These are phyloP conservation scores for Lepus americanus DNA, from an alignment of 2,113 vertebrate genomes.

Conservation along the genomic window DNA sequence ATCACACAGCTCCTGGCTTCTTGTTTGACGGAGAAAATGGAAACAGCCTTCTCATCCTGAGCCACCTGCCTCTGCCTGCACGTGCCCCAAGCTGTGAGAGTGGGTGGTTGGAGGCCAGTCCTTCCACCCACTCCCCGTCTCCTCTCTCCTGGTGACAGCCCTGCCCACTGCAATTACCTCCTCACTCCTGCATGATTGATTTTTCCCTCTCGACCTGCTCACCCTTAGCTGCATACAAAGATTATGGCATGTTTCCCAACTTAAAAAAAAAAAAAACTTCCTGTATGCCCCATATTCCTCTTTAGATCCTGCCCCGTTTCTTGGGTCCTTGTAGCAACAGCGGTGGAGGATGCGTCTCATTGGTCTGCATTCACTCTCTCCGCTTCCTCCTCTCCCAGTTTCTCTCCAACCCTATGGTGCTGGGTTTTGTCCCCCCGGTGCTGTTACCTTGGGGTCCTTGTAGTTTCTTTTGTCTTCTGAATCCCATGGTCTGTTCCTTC, in stretches of 20 bases:
- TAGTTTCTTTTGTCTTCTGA: not conserved
- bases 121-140: not conserved
- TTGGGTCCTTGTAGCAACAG: not conserved
- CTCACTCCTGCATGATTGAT: not conserved
- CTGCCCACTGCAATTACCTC: not conserved
- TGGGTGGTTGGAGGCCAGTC: not conserved
- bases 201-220: not conserved
- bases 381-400: not conserved
- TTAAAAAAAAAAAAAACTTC: not conserved
- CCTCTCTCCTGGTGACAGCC: not conserved
- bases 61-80: not conserved
- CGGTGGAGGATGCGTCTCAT: not conserved
- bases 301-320: not conserved
- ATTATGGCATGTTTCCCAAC: not conserved
- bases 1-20: not conserved
- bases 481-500: not conserved
- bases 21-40: slow-evolving; percentile 39
- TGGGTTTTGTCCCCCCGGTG: not conserved
- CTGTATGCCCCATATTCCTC: not conserved
- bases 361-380: not conserved
- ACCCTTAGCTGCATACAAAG: not conserved
- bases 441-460: too few relatives aligned
- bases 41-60: not conserved
- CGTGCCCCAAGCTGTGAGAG: not conserved
- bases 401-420: not conserved